These are phyloP conservation scores for Sphenodon punctatus DNA, from an alignment of 2,797 vertebrate genomes.

Conservation along the genomic window DNA sequence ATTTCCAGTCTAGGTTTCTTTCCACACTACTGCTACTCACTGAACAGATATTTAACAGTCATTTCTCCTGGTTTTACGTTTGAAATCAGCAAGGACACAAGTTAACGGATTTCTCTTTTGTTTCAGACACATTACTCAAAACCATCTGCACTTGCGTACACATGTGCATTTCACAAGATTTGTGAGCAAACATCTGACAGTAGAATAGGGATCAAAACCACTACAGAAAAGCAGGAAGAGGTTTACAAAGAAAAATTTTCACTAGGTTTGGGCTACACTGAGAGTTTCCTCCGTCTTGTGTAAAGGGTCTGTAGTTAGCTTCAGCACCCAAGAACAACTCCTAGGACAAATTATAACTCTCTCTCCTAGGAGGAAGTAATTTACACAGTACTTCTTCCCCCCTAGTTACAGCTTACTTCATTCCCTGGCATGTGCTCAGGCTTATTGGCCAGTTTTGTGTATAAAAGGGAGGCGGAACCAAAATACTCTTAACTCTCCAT, in stretches of 20 bases:
- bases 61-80: no score
- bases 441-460: no score
- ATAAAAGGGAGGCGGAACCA: no score
- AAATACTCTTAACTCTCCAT: accelerated
- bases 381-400: no score
- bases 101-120: no score
- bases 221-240: background rate
- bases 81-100: no score
- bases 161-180: background rate
- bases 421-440: no score
- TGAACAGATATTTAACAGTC: no score
- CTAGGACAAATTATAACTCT: background rate
- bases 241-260: background rate
- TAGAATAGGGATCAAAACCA: background rate
- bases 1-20: background rate
- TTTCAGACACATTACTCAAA: no score
- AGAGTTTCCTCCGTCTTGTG: accelerated
- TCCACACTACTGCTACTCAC: background rate
- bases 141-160: no score
- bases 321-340: background rate
- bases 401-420: no score
- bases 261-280: background rate
- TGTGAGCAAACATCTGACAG: background rate
- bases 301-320: background rate
- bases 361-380: background rate